Base-by-base conservation (phyloP, 2,797 vertebrate species). In the Chelon labrosus region DNA sequence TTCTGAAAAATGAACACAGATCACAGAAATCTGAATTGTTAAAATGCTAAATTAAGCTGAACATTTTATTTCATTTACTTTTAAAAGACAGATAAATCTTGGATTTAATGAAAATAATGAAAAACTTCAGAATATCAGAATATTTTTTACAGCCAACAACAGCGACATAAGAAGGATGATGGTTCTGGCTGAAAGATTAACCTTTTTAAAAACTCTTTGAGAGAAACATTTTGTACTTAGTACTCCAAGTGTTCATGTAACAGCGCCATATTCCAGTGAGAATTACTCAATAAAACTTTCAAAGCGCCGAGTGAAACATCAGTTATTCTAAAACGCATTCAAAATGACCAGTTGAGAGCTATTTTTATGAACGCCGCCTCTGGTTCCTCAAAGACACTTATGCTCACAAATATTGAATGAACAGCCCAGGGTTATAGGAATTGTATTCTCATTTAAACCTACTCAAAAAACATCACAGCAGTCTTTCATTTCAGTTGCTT, bases 371-470 rank as follows among this genome's bases (percentile, higher is more conserved):
- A 69, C 64, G 71, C 17, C 1, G 66, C 73, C 60, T 11, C 61
- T 69, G 38, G 71, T 83, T 85, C 54, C 62, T 72, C 49, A 56
- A 72, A 83, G 67, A 75, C 84, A 81, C 77, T 62, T 73, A 81
- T 68, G 68, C 84, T 85, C 79, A 84, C 81, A 85, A 79, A 87
- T 83, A 87, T 62, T 85, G 79, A 82, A 90, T 82, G 64, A 84
- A 82, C 68, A 70, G 84, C 89, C 85, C 31, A 59, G 25, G 87
- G 87, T 89, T 79, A 87, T 16, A 85, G 53, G 55, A 85, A 86
- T 65, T 80, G 73, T 79, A 85, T 85, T 90, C 71, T 84, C 83
- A 76, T 89, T 89, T 83, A 82, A 89, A 91, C 77, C 75, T 77
- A 85, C 82, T 87, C 87, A 54, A 87, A 81, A 88, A 83, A 89